A percentile compares a stretch with the other conserved stretches of the same genome.
Evolutionary conservation across 2,113 vertebrate species (phyloP).

Genomic region (Penelope pileata): DNA sequence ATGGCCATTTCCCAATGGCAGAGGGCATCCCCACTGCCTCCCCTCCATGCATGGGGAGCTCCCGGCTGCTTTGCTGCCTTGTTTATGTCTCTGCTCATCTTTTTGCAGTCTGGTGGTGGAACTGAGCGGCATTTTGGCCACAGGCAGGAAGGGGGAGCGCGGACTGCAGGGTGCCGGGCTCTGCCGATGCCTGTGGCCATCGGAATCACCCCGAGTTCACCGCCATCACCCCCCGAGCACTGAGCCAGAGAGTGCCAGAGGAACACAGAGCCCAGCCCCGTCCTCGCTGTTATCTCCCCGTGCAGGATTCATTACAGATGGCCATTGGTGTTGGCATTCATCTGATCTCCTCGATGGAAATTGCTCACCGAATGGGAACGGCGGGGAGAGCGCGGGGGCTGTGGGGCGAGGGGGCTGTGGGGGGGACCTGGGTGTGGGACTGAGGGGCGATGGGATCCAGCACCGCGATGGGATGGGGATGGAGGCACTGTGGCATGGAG

Average conservation of each 20-base stretch:
- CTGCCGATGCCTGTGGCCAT: too few species aligned
- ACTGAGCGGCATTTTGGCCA: background rate
- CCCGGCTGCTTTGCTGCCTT: too few species aligned
- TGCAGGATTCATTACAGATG: background rate
- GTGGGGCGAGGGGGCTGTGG: too few species aligned
- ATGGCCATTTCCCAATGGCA: too few species aligned
- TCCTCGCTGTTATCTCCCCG: constrained; percentile 18
- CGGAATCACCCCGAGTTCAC: too few species aligned
- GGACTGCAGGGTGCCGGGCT: too few species aligned
- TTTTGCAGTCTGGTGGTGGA: background rate
- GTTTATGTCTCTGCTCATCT: fast-evolving
- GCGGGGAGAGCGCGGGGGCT: too few species aligned
- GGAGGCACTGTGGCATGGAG: background rate
- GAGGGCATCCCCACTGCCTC: background rate
- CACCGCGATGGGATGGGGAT: background rate
- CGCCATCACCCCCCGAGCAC: background rate
- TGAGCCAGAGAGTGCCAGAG: constrained; percentile 3
- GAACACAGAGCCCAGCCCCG: background rate
- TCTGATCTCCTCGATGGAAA: constrained; percentile 37
- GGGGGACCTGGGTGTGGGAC: background rate
- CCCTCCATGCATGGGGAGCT: background rate
- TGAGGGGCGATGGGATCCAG: background rate
- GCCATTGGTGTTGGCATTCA: background rate
- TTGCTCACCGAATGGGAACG: background rate
- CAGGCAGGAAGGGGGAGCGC: background rate